These are phyloP conservation scores for Mamestra configurata DNA, from an alignment of 1,140 invertebrate species.

Conservation along the genomic window DNA sequence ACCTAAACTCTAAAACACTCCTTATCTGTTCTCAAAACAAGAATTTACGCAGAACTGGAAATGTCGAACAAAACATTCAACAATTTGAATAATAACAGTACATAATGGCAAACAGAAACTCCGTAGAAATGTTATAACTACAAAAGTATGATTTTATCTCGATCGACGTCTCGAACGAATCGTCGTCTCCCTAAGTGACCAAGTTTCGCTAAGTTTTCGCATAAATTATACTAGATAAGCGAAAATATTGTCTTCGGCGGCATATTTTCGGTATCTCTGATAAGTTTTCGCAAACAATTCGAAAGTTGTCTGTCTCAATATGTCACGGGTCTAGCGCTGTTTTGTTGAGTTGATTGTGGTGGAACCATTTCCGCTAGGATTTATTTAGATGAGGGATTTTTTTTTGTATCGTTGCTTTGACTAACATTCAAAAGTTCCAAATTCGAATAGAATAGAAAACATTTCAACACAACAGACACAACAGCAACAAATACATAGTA, in stretches of 20 bases:
- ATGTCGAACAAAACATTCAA: slow-evolving; percentile 38
- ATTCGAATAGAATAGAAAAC: no score
- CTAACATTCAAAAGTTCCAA: no score
- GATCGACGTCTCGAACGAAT: slow-evolving; percentile 64
- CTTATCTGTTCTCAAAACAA: slow-evolving; percentile 20
- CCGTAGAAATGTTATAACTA: slow-evolving; percentile 11
- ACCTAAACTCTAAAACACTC: background rate
- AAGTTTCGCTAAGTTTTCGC: slow-evolving; percentile 67
- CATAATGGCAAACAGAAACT: slow-evolving; percentile 35
- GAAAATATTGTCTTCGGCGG: slow-evolving; percentile 71
- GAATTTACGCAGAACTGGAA: slow-evolving; percentile 23
- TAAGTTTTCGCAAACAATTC: slow-evolving; percentile 63
- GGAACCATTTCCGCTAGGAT: no score
- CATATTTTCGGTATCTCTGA: slow-evolving; percentile 68
- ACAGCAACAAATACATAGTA: no score
- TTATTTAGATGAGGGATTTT: background rate
- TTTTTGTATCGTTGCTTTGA: no score
- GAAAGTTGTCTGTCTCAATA: slow-evolving; percentile 47
- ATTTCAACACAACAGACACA: no score
- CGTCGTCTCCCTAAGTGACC: slow-evolving; percentile 70
- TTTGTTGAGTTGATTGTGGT: slow-evolving; percentile 10
- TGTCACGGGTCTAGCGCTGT: slow-evolving; percentile 46
- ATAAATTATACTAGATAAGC: slow-evolving; percentile 73
- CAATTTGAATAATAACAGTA: slow-evolving; percentile 45
- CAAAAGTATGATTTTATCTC: slow-evolving; percentile 62